phyloP scores from a whole-genome alignment of 1,140 invertebrate species.

The Calephelis nemesis region DNA sequence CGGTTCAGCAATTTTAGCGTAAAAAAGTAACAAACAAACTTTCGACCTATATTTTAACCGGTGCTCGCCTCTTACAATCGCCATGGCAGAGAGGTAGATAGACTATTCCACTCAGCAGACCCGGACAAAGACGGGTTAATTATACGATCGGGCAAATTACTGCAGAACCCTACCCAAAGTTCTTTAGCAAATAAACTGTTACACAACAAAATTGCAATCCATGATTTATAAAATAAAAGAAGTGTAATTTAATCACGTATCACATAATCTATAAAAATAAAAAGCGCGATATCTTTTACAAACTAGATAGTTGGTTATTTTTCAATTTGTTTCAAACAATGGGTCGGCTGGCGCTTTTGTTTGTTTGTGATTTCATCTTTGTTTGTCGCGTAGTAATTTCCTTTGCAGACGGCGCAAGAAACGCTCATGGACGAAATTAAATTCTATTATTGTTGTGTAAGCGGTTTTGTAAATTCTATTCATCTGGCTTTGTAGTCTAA shows the following conservation, averaged over 20 bases:
- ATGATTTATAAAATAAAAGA: not conserved
- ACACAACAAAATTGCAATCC: not conserved
- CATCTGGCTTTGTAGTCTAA: too few relatives aligned
- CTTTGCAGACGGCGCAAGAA: conserved; percentile 35
- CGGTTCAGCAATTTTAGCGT: too few relatives aligned
- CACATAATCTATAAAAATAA: conserved; percentile 22
- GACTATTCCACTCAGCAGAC: too few relatives aligned
- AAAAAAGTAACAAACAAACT: too few relatives aligned
- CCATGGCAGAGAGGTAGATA: too few relatives aligned
- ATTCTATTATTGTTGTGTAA: conserved; percentile 24
- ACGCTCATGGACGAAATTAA: conserved; percentile 32
- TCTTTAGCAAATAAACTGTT: not conserved
- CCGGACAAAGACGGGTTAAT: too few relatives aligned
- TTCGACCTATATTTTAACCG: too few relatives aligned
- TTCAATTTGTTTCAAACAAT: conserved; percentile 47
- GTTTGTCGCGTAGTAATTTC: conserved; percentile 43
- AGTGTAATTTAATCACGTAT: conserved; percentile 13
- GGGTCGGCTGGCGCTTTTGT: conserved; percentile 41
- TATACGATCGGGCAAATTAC: too few relatives aligned
- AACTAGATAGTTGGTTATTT: conserved; percentile 36
- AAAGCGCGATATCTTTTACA: conserved; percentile 21
- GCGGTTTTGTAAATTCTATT: conserved; percentile 1
- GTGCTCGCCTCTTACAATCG: too few relatives aligned
- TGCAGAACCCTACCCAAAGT: too few relatives aligned
- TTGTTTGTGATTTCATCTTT: conserved; percentile 45